Base-by-base conservation (phyloP, 1,140 invertebrate genomes). In the Macrostomum lignano region DNA sequence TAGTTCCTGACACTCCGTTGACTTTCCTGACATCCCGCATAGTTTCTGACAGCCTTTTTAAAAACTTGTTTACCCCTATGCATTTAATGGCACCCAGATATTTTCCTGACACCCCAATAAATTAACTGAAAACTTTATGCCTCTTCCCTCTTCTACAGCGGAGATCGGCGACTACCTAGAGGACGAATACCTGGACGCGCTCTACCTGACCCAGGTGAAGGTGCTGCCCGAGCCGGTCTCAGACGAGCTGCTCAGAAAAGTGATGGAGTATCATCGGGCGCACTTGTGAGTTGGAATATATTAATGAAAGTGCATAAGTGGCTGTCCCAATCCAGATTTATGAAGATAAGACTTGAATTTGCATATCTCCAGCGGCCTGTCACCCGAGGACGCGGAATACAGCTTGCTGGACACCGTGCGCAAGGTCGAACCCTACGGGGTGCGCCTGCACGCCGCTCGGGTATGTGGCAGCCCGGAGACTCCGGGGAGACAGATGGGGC, bases 181-280 rank as follows among this genome's bases (percentile, higher is more conserved):
- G 10, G 84, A 93, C 52, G 84, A 96, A 55, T 94, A 94, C 60
- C 75, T 75, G 4, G 82, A 94, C 63, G 74, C 82, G 51, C 75
- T 73, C 7, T 96, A 94, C 62, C 67, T 96, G 38, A 77, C 77
- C 39, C 71, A 71, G 13, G 81, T 84, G 56, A 78, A 81, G 54
- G 91, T 94, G 65, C 72, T 94, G 39, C 84, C 82, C 24, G 71
- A 82, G 45, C 86, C 94, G 57, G 78, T 9, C 4, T n/a, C 86
- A 49, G 67, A 67, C 25, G 76, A 86, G 47, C 68, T 94, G 44
- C 78, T 94, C 57, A 66, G 72, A 37, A 70, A 77, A 54, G 93
- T 98, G 35, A 86, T 93, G 76, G 84, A 96, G 51, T 93, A 93
- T 62, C 86, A 96, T 55, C 84, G 81, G 55, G 86, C 86, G 58